Evolutionary conservation across 2,888 invertebrate species (phyloP).

Genomic region (Aporophyla lueneburgensis): DNA sequence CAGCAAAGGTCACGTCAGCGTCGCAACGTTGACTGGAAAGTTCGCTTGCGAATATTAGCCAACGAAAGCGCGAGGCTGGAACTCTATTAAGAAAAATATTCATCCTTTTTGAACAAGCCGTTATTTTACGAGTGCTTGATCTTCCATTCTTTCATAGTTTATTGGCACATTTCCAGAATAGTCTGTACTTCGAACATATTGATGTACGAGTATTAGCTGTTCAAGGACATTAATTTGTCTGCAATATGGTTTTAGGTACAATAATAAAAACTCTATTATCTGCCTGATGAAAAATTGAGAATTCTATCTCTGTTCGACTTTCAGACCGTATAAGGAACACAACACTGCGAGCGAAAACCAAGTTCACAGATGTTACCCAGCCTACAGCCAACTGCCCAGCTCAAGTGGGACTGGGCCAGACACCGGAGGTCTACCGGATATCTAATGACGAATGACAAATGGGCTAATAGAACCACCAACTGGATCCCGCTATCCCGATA

Average conservation of each 20-base stretch:
- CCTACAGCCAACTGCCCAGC: too few relatives aligned
- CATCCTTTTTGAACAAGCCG: constrained; percentile 14
- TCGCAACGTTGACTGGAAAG: background rate
- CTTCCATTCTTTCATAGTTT: constrained; percentile 22
- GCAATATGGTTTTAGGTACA: background rate
- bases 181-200: constrained; percentile 15
- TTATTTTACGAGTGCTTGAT: constrained; percentile 11
- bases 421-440: too few relatives aligned
- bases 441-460: too few relatives aligned
- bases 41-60: background rate
- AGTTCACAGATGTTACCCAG: too few relatives aligned
- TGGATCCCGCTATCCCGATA: too few relatives aligned
- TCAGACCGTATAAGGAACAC: too few relatives aligned
- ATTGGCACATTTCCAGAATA: constrained; percentile 42
- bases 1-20: background rate
- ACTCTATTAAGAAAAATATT: background rate
- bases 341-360: too few relatives aligned
- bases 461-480: too few relatives aligned
- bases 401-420: too few relatives aligned
- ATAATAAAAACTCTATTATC: background rate
- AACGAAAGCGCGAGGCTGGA: background rate
- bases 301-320: background rate
- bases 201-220: constrained; percentile 14
- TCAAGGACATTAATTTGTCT: background rate
- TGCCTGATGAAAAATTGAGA: background rate